Percentiles rank a stretch among this genome's conserved stretches.
These are phyloP conservation scores for Zaprionus taronus DNA, from an alignment of 1,140 invertebrate species.

Conservation along the genomic window DNA sequence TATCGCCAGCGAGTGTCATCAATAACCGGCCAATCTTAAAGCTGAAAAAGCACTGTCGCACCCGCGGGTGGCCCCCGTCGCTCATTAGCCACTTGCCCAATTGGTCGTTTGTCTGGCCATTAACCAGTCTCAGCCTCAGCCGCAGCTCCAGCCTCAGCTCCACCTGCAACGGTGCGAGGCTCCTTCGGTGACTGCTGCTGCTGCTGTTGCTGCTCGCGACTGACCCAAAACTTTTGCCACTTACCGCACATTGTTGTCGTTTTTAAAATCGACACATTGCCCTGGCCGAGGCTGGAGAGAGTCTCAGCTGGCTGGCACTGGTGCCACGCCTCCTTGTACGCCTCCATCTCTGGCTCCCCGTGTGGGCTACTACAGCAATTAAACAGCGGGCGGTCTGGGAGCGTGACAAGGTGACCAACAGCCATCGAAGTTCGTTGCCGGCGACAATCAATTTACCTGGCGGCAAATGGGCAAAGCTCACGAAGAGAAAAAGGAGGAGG, in stretches of 20 bases:
- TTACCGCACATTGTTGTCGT: conserved; percentile 74
- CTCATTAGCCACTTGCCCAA: conserved; percentile 74
- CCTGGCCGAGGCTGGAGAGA: neutral
- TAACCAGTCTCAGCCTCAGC: conserved; percentile 64
- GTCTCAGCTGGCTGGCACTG: neutral
- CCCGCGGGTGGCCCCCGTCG: conserved; percentile 28
- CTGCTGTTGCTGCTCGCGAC: neutral
- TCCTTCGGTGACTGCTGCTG: neutral
- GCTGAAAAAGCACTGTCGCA: neutral
- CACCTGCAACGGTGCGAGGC: neutral
- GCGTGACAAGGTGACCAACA: conserved; percentile 74
- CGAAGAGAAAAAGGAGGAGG: neutral
- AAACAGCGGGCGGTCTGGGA: conserved; percentile 64
- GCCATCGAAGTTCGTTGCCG: conserved; percentile 76
- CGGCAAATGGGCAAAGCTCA: conserved; percentile 23
- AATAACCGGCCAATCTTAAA: neutral
- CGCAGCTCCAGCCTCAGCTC: conserved; percentile 11
- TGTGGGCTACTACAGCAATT: conserved; percentile 61
- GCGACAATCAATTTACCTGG: conserved; percentile 81
- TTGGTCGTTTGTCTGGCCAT: conserved; percentile 75
- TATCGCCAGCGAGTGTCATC: neutral
- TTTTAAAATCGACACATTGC: conserved; percentile 53
- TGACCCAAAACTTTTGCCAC: conserved; percentile 70
- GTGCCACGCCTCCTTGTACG: neutral
- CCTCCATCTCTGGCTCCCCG: neutral